Base-by-base conservation (phyloP, 2,113 vertebrate genomes). In the Oryzias celebensis region DNA sequence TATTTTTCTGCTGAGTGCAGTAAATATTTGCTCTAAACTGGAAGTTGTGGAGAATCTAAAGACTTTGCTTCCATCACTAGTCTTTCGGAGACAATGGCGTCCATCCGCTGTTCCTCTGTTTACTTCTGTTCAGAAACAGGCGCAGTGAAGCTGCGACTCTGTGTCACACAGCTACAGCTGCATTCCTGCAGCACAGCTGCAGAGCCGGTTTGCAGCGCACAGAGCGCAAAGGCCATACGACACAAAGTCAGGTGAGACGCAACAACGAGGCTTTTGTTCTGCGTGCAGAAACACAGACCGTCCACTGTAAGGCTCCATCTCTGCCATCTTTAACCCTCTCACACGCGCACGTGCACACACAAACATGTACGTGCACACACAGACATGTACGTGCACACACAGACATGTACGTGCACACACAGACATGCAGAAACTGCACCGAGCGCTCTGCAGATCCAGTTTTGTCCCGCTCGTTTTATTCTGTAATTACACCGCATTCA, bases 281-380 rank as follows among this genome's bases (percentile, higher is more conserved):
- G 45, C 50, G 45, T 8, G 59, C 42, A 24, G 61, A 52, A 17
- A 59, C 60, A 84, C 79, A 85, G 75, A 79, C 36, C 0, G 54
- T 51, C 68, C 54, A 68, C 80, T 85, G 78, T 85, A 79, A 58
- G 52, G 56, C 54, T 62, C 52, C 82, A 80, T 85, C 85, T 79
- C 70, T 87, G 81, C 55, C 57, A 79, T 69, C 76, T 83, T 75
- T 87, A 85, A 48, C 83, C 68, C 58, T 64, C 50, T 16, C 54
- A 26, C 59, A 1, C 65, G 12, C 61, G 18, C 28, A 48, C 67
- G 52, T n/a, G 53, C 52, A 53, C 47, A 44, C 65, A 65, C 67
- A 53, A 24, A 48, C 52, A 62, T 41, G 41, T 60, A 65, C 42
- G 59, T 31, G 45, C 24, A 50, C 23, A 47, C 48, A 28, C 26